Evolutionary conservation across 2,113 vertebrate genomes (phyloP), one percentile per base, ranked within the genome.

Genomic region (Nesospiza acunhae): DNA sequence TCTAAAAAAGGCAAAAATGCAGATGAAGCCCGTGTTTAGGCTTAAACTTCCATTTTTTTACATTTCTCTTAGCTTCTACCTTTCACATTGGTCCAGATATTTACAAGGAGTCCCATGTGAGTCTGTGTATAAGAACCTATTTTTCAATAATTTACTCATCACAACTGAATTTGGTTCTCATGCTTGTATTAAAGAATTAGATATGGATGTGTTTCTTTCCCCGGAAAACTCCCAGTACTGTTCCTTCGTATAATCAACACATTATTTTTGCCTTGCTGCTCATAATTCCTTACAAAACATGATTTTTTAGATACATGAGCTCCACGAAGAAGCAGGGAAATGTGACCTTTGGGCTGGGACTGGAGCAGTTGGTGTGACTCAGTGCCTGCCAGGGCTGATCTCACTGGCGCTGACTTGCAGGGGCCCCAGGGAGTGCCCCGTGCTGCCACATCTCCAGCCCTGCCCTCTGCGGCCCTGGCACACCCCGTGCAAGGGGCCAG

Each of bases 371-470:
- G 63, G 13, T 79, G 60, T 66, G 77, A 66, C 24, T 66, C 68
- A 52, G 16, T 2, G 30, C 30, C 15, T 17, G 39, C 15, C 75
- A 41, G 49, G 56, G 56, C 62, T 68, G 58, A 26, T 76, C 9
- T 35, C 75, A 30, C 20, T 6, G 26, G 33, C 24, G 75, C 30
- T 17, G 5, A 20, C 23, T 12, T 2, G 0, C 35, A 15, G 19
- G 1, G 30, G 28, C 47, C 82, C 70, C 10, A 23, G 39, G 62
- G 23, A 30, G 9, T 28, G 26, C 15, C 1, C n/a, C 0, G 2
- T 14, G 41, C 18, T 28, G 11, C 62, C 31, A 1, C 42, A 6
- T 11, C 59, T 19, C 50, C 46, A 20, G 16, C n/a, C 22, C 0
- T 58, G 50, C n/a, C 31, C 68, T 66, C 64, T n/a, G 59, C n/a